A percentile compares a stretch with the other conserved stretches of the same genome.
These are phyloP conservation scores for Monoplex corrugatus DNA, from an alignment of 2,888 invertebrate species.

Conservation along the genomic window DNA sequence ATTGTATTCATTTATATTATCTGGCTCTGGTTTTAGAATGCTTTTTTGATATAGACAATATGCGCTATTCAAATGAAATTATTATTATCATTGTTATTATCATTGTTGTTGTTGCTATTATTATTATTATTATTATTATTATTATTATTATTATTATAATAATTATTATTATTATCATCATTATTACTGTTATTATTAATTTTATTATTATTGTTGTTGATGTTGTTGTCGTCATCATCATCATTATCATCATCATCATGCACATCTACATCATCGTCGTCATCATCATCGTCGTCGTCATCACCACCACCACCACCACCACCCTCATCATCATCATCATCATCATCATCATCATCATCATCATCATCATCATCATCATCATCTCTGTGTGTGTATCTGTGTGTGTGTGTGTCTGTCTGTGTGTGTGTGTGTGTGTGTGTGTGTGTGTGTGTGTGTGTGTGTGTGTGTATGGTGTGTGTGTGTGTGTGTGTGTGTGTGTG, in stretches of 20 bases:
- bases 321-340: not conserved
- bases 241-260: too few species aligned
- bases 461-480: not conserved
- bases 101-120: too few species aligned
- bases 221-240: too few species aligned
- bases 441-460: not conserved
- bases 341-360: not conserved
- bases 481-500: too few species aligned
- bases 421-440: not conserved
- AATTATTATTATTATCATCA: not conserved
- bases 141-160: not conserved
- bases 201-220: too few species aligned
- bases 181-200: not conserved
- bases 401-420: not conserved
- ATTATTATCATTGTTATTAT: too few species aligned
- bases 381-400: not conserved
- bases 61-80: not conserved
- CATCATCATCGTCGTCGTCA: not conserved
- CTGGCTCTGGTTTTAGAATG: too few species aligned
- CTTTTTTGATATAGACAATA: not conserved
- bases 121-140: not conserved
- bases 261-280: not conserved
- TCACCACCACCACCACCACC: not conserved
- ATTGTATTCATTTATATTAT: not conserved
- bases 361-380: not conserved